Conservation (phyloP, 2,797 vertebrate genomes). For the Simalia tracyae region DNA sequence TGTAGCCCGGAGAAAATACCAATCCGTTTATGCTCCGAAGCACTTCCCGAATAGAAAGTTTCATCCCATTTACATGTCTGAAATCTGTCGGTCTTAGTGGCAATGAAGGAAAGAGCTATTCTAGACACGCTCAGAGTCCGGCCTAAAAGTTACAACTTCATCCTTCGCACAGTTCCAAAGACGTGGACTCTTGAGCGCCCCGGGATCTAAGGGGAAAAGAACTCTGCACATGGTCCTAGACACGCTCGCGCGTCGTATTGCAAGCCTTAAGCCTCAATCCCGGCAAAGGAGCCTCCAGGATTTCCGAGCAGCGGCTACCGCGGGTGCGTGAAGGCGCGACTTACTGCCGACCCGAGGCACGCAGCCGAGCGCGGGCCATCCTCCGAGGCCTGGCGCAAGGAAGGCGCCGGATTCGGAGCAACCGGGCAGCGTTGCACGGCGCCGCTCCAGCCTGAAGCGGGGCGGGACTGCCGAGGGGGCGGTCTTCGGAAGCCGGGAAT, state of each 20-base stretch:
- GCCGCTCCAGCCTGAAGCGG: background rate
- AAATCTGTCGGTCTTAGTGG: background rate
- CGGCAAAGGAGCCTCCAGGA: background rate
- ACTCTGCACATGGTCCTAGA: background rate
- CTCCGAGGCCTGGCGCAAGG: background rate
- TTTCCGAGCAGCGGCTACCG: background rate
- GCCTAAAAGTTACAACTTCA: background rate
- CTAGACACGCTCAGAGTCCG: background rate
- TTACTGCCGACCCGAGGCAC: background rate
- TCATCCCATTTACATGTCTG: background rate
- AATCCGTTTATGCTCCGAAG: background rate
- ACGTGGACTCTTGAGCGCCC: background rate
- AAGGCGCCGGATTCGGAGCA: background rate
- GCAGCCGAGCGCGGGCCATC: background rate
- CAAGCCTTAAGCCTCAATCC: background rate
- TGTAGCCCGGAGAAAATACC: no score
- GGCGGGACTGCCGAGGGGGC: background rate
- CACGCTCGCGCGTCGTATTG: background rate
- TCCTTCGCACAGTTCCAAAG: no score
- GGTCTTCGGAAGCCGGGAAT: conserved; percentile 7
- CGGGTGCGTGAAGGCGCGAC: background rate
- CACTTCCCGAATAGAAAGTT: background rate
- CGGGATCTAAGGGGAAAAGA: no score
- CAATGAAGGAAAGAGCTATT: background rate
- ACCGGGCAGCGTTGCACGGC: background rate